A percentile compares a stretch with the other conserved stretches of the same genome.
Evolutionary conservation across 2,888 invertebrate genomes (phyloP).

Genomic region (Eurytoma californica): DNA sequence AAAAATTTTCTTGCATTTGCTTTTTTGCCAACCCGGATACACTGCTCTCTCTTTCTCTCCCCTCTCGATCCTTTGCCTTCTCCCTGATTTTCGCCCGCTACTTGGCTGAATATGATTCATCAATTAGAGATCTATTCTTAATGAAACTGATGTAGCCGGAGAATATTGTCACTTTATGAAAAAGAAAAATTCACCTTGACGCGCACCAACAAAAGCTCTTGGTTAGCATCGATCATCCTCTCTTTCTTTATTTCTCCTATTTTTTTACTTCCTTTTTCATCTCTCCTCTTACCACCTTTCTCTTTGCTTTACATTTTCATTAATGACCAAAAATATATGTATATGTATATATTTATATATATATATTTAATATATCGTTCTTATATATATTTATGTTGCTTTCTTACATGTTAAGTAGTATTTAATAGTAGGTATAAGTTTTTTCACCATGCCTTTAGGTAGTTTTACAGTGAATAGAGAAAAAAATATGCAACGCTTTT

Average conservation of each 20-base stretch:
- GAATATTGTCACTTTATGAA: slow-evolving; percentile 74
- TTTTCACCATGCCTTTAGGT: slow-evolving; percentile 66
- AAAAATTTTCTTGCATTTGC: background rate
- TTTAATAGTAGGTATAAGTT: slow-evolving; percentile 73
- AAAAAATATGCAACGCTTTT: slow-evolving; percentile 72
- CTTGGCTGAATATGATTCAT: too few relatives aligned
- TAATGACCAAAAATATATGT: slow-evolving; percentile 75
- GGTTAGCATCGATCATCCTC: slow-evolving; percentile 68
- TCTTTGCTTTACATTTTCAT: slow-evolving; percentile 59
- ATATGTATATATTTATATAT: slow-evolving; percentile 69
- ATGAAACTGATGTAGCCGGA: slow-evolving; percentile 67
- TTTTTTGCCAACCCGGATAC: too few relatives aligned
- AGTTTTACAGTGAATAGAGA: slow-evolving; percentile 74
- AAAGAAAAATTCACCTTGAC: slow-evolving; percentile 64
- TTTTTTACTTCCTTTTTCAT: slow-evolving; percentile 44
- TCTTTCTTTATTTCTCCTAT: slow-evolving; percentile 59
- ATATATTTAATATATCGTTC: slow-evolving; percentile 73
- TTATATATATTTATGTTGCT: slow-evolving; percentile 73
- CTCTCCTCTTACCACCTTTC: too few relatives aligned
- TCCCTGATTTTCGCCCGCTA: background rate
- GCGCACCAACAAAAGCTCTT: slow-evolving; percentile 71
- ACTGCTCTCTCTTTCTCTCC: background rate
- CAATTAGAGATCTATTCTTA: slow-evolving; percentile 55
- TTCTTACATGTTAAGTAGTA: slow-evolving; percentile 73
- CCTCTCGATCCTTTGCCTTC: background rate